phyloP scores from a whole-genome alignment of 2,113 vertebrate species.

The Hippopotamus amphibius region DNA sequence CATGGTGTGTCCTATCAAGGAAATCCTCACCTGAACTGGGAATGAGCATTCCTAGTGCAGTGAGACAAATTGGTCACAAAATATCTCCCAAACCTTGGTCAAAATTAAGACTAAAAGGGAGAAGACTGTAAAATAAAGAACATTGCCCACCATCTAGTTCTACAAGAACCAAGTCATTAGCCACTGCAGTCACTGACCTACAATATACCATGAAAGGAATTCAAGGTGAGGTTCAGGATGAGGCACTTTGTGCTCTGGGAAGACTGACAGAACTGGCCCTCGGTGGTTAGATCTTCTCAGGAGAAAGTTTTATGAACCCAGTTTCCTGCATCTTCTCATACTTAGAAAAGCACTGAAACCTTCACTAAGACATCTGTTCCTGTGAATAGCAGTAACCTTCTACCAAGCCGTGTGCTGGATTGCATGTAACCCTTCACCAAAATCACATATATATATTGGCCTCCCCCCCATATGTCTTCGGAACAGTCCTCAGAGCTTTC shows the following conservation, averaged over 20 bases:
- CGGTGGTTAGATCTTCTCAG: not conserved
- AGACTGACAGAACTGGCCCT: not conserved
- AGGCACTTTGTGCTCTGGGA: not conserved
- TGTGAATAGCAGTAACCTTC: not conserved
- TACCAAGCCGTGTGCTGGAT: accelerated
- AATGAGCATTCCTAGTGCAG: not conserved
- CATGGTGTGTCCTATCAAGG: not conserved
- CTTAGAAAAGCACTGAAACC: not conserved
- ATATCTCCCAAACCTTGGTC: not conserved
- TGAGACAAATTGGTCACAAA: not conserved
- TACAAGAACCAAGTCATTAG: not conserved
- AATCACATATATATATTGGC: not conserved
- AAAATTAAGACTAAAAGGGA: not conserved
- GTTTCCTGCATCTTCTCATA: not conserved
- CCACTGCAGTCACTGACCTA: accelerated
- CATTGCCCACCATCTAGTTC: not conserved
- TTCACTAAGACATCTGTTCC: not conserved
- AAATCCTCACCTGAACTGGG: not conserved
- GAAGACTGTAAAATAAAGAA: not conserved
- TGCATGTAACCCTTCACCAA: not conserved
- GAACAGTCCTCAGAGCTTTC: not conserved
- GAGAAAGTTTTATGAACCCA: not conserved
- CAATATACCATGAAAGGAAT: not conserved
- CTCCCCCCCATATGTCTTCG: not conserved
- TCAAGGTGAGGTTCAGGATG: not conserved